Percentiles rank a stretch among this genome's conserved stretches.
These are phyloP conservation scores for Squalus acanthias DNA, from an alignment of 2,797 vertebrate species.

Conservation along the genomic window DNA sequence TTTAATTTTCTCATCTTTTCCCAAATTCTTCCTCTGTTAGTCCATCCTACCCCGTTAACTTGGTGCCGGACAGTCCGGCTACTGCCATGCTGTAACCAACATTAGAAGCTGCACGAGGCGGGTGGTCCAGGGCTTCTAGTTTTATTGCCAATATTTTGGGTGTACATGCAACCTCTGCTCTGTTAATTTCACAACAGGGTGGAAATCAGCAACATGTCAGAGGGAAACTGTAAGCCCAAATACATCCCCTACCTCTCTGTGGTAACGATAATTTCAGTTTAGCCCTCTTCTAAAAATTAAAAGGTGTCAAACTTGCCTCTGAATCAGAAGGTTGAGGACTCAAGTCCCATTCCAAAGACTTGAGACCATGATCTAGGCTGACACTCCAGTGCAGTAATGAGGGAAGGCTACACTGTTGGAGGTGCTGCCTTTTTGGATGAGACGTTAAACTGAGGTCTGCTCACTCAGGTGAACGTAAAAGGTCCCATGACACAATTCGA, in stretches of 20 bases:
- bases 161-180: neutral
- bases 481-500: too few relatives aligned
- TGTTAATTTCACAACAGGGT: neutral
- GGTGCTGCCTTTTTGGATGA: too few relatives aligned
- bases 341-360: too few relatives aligned
- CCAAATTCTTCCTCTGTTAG: neutral
- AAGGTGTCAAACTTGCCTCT: neutral
- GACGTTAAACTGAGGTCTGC: too few relatives aligned
- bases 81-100: too few relatives aligned
- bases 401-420: too few relatives aligned
- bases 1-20: neutral
- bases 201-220: neutral
- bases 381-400: too few relatives aligned
- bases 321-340: neutral
- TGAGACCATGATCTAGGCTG: too few relatives aligned
- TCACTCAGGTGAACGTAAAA: too few relatives aligned
- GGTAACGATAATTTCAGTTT: neutral
- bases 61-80: too few relatives aligned
- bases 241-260: neutral
- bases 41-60: neutral
- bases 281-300: neutral
- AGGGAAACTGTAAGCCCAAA: neutral
- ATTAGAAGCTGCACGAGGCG: neutral
- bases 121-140: neutral
- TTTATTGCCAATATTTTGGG: neutral